Percentiles rank a stretch among this genome's conserved stretches.
Conservation (phyloP, 2,797 vertebrate species). For the Halcyon badia region DNA sequence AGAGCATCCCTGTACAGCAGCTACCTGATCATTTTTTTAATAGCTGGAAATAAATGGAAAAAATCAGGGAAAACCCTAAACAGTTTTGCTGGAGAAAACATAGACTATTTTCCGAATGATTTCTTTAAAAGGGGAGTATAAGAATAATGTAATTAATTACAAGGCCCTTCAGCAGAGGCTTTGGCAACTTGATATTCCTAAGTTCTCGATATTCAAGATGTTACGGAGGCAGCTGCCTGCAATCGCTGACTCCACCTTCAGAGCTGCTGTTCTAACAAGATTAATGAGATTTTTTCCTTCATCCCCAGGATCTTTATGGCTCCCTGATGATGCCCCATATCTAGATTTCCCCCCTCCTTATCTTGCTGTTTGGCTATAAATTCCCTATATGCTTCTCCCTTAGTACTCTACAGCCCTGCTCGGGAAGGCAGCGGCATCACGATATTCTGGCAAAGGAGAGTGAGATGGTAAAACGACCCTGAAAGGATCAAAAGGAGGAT, state of each 20-base stretch:
- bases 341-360: neutral
- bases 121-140: neutral
- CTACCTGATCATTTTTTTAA: neutral
- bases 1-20: neutral
- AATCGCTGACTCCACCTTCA: neutral
- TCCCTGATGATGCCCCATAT: neutral
- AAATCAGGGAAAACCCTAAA: neutral
- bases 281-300: neutral
- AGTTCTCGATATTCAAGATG: neutral
- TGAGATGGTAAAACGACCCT: neutral
- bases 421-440: rapidly evolving
- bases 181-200: neutral
- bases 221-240: neutral
- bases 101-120: neutral
- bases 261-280: neutral
- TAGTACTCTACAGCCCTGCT: neutral
- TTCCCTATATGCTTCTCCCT: neutral
- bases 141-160: neutral
- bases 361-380: neutral
- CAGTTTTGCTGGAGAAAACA: neutral
- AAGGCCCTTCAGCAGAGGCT: neutral
- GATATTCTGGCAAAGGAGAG: neutral
- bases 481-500: neutral
- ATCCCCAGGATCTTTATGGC: neutral
- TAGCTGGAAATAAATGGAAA: neutral